These are phyloP conservation scores for Conchocele bisecta DNA, from an alignment of 2,888 invertebrate species.

Conservation along the genomic window DNA sequence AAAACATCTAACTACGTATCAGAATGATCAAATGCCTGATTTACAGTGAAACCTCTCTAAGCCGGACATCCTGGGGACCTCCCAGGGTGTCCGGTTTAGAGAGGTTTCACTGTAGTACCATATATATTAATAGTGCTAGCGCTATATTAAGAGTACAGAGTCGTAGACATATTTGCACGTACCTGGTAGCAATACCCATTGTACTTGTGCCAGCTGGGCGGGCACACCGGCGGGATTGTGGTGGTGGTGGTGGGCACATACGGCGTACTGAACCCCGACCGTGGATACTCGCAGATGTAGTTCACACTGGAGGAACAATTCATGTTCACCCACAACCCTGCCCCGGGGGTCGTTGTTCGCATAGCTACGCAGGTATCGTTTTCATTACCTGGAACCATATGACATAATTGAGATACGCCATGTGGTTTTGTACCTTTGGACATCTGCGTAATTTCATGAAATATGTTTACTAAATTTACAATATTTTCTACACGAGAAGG, in stretches of 20 bases:
- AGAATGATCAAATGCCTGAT: no score
- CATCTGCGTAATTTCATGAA: no score
- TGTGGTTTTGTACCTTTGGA: no score
- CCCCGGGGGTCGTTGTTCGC: constrained; percentile 53
- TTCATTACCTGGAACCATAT: constrained; percentile 69
- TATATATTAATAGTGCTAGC: no score
- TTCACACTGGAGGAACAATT: constrained; percentile 48
- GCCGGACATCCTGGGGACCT: no score
- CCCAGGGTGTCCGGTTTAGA: no score
- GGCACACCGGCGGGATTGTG: constrained; percentile 51
- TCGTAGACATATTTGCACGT: background rate
- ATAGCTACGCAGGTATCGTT: constrained; percentile 67
- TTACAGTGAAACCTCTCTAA: no score
- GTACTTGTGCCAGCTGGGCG: constrained; percentile 56
- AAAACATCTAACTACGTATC: no score
- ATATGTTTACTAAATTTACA: no score
- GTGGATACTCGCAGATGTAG: constrained; percentile 66
- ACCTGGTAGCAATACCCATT: constrained; percentile 69
- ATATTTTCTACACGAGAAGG: no score
- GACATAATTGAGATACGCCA: no score
- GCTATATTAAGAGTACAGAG: background rate
- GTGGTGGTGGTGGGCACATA: constrained; percentile 54
- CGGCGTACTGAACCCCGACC: constrained; percentile 63
- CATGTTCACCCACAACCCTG: constrained; percentile 68
- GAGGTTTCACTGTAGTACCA: no score